phyloP scores from a whole-genome alignment of 2,888 invertebrate genomes.

The Troides helena region DNA sequence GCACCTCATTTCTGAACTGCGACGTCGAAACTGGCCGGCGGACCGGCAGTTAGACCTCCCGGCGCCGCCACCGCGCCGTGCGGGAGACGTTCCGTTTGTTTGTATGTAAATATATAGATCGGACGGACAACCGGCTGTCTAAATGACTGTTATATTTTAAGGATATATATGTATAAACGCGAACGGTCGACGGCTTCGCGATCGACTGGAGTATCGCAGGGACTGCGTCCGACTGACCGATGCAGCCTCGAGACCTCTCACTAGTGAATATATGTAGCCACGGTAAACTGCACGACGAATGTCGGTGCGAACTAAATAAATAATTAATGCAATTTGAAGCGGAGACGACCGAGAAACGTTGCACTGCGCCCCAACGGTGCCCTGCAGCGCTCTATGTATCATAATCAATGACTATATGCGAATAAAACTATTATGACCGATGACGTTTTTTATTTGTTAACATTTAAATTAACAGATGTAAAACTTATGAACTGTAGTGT shows the following conservation, averaged over 20 bases:
- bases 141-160: slow-evolving; percentile 72
- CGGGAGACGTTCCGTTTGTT: slow-evolving; percentile 58
- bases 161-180: slow-evolving; percentile 68
- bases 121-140: slow-evolving; percentile 67
- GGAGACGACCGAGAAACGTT: slow-evolving; percentile 50
- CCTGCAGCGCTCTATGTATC: slow-evolving; percentile 72
- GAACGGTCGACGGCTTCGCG: slow-evolving; percentile 62
- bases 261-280: slow-evolving; percentile 76
- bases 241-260: slow-evolving; percentile 76
- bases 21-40: slow-evolving; percentile 38
- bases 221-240: slow-evolving; percentile 59
- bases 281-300: slow-evolving; percentile 65
- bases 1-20: slow-evolving; percentile 42
- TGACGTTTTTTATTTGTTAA: slow-evolving; percentile 37
- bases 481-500: slow-evolving; percentile 4
- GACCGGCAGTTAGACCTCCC: slow-evolving; percentile 41
- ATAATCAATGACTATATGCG: slow-evolving; percentile 80
- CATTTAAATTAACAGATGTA: slow-evolving; percentile 14
- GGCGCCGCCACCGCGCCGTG: slow-evolving; percentile 34
- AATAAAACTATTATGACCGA: slow-evolving; percentile 78
- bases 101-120: slow-evolving; percentile 72
- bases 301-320: slow-evolving; percentile 75
- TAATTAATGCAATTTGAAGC: slow-evolving; percentile 74
- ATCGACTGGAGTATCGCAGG: slow-evolving; percentile 52
- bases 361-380: slow-evolving; percentile 55